Percentiles rank a stretch among this genome's conserved stretches.
phyloP scores from a whole-genome alignment of 2,797 vertebrate genomes.

The Nyctibius grandis region DNA sequence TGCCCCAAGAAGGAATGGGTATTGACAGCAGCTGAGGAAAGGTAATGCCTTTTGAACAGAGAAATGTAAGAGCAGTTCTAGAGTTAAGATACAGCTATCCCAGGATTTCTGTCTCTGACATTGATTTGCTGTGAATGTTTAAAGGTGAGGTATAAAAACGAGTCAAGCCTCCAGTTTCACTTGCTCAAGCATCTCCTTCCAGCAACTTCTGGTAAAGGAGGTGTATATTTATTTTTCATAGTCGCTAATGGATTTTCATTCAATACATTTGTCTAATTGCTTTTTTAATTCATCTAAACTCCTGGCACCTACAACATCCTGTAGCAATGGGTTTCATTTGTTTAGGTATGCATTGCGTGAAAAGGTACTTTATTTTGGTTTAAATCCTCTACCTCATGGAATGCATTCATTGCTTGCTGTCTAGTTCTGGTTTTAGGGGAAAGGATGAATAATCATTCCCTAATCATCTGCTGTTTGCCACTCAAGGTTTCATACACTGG shows the following conservation, averaged over 20 bases:
- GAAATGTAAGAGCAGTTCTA: not conserved
- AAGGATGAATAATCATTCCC: not conserved
- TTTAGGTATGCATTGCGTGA: not conserved
- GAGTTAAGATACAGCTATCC: not conserved
- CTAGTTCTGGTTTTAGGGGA: not conserved
- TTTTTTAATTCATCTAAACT: not conserved
- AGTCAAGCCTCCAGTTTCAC: not conserved
- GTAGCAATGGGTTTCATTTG: not conserved
- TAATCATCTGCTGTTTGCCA: not conserved
- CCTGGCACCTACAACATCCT: not conserved
- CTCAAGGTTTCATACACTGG: not conserved
- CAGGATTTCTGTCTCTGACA: not conserved
- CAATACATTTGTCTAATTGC: not conserved
- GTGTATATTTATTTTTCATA: constrained; percentile 8
- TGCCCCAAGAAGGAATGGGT: not conserved
- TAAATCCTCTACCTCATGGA: not conserved
- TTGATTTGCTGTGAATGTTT: not conserved
- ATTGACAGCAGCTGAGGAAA: not conserved
- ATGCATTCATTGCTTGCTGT: not conserved
- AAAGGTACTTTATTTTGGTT: not conserved
- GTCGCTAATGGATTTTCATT: not conserved
- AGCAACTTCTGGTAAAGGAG: not conserved
- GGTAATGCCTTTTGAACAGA: not conserved
- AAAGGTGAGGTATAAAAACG: not conserved
- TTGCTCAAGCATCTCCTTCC: not conserved